phyloP scores from a whole-genome alignment of 2,888 invertebrate species.

The Phorcus lineatus region DNA sequence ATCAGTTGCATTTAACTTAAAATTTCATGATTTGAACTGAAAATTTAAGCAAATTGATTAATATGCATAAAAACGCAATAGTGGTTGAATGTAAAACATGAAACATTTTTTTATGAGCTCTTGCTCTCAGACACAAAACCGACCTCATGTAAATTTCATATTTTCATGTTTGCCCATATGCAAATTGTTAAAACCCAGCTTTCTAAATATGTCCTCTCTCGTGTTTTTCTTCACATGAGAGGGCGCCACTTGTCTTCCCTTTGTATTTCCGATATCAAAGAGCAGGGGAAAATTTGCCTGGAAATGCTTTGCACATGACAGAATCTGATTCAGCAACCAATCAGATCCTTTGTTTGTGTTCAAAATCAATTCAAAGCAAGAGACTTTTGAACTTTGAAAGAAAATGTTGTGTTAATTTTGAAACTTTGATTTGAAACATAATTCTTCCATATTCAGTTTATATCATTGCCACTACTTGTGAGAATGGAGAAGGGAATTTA shows the following conservation, averaged over 20 bases:
- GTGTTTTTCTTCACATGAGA: neutral
- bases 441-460: too few species aligned
- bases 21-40: too few species aligned
- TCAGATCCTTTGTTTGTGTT: neutral
- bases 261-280: neutral
- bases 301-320: neutral
- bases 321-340: neutral
- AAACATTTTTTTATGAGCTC: neutral
- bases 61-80: neutral
- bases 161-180: neutral
- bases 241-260: neutral
- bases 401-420: too few species aligned
- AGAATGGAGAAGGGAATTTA: too few species aligned
- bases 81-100: neutral
- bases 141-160: neutral
- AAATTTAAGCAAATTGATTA: too few species aligned
- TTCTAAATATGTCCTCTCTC: neutral
- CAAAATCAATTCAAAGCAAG: neutral
- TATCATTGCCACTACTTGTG: too few species aligned
- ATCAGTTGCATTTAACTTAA: neutral
- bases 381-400: neutral
- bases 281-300: neutral
- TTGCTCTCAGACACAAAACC: neutral
- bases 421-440: too few species aligned
- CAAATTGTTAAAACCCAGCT: slow-evolving; percentile 1